Base-by-base conservation (phyloP, 2,113 vertebrate genomes). In the Ochotona princeps region DNA sequence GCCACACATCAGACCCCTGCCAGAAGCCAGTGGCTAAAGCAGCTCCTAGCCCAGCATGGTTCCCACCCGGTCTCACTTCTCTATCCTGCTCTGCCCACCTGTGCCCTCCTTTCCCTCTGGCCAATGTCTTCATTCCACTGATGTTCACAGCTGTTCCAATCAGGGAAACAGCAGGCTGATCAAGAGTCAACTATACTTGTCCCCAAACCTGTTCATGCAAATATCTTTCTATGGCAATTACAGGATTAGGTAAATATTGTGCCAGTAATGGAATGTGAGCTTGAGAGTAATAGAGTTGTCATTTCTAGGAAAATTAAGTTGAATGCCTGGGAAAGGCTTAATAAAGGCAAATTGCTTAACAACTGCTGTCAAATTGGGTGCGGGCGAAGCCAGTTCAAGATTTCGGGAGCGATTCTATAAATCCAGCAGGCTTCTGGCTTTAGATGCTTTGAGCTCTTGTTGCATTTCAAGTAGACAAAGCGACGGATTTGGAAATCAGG, bases 301-400 rank as follows among this genome's bases (percentile, higher is more conserved):
- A 94, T 92, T 96, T 94, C 91, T 94, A 91, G 92, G 93, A 93
- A 96, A 96, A 96, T 97, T 91, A 96, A 96, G 87, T 92, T 21
- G 12, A 89, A 89, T 91, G 83, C 80, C 92, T 26, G 20, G 88
- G 89, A 92, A 92, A 96, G 94, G 85, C 94, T 95, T 96, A 92
- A 90, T 95, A 96, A 93, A 80, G 60, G 94, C 89, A 96, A 88
- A 96, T 95, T 93, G 86, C 94, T 85, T 95, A 93, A 90, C 90
- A 92, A 93, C 79, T 89, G 75, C 92, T 93, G 87, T 94, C 86
- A 95, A 66, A 92, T 85, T 88, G 94, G 95, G 91, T 73, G 61
- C 80, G 86, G 89, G 83, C 86, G 93, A 86, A 91, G 83, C 79
- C 72, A 92, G 66, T 75, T 38, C 72, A 82, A 95, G 72, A 86